Conservation (phyloP, 2,888 invertebrate species). For the Dynastes tityus region DNA sequence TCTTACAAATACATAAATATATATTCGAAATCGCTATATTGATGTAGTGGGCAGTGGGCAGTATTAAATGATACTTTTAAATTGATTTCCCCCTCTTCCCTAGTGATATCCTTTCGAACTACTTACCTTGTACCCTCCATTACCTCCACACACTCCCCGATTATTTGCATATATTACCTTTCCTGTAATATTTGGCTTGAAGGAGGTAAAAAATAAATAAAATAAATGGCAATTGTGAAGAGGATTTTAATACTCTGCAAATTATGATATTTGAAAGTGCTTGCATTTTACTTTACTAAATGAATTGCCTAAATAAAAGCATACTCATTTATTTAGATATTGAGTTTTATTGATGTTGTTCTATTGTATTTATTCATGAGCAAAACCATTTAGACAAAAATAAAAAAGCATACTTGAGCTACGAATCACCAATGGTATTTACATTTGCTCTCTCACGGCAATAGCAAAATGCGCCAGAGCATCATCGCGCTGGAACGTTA, state of each 20-base stretch:
- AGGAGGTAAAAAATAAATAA: slow-evolving; percentile 36
- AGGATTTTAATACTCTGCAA: slow-evolving; percentile 57
- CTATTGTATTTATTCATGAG: no score
- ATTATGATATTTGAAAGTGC: slow-evolving; percentile 55
- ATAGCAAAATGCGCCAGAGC: no score
- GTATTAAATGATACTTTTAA: slow-evolving; percentile 44
- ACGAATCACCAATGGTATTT: no score
- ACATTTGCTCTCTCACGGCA: no score
- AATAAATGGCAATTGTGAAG: slow-evolving; percentile 53
- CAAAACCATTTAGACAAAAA: no score
- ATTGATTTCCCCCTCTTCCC: slow-evolving; percentile 30
- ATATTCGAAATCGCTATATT: slow-evolving; percentile 55
- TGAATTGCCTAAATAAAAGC: slow-evolving; percentile 62
- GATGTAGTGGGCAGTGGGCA: slow-evolving; percentile 57
- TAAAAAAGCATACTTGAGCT: no score
- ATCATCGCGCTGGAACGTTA: no score
- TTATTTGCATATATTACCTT: slow-evolving; percentile 47
- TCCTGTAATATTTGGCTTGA: slow-evolving; percentile 53
- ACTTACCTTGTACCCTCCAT: neutral
- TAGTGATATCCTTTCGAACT: neutral
- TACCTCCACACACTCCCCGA: neutral
- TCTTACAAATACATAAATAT: neutral
- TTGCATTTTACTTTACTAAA: slow-evolving; percentile 59
- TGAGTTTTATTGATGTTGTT: slow-evolving; percentile 40
- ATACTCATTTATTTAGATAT: slow-evolving; percentile 61